Conservation (phyloP, 2,113 vertebrate genomes). For the Halichoeres trimaculatus region DNA sequence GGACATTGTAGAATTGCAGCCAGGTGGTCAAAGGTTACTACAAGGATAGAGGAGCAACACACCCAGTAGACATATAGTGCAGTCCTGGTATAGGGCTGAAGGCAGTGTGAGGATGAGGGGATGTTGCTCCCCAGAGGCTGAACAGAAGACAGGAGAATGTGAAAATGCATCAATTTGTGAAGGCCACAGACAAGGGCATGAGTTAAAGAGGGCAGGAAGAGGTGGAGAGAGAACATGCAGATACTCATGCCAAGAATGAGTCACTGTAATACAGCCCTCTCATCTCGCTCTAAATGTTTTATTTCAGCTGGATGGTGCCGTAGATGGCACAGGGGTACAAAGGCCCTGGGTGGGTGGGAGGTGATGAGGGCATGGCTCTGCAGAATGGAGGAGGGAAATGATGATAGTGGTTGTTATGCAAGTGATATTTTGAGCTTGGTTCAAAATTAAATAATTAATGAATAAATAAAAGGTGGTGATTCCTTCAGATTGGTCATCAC, state of each 20-base stretch:
- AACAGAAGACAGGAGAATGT: constrained; percentile 38
- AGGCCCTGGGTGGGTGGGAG: not conserved
- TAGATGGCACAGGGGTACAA: not conserved
- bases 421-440: constrained; percentile 13
- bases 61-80: constrained; percentile 8
- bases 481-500: constrained; percentile 19
- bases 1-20: constrained; percentile 43
- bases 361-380: constrained; percentile 15
- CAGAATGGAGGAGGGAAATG: not conserved
- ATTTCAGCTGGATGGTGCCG: constrained; percentile 22
- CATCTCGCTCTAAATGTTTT: constrained; percentile 35
- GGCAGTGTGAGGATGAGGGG: not conserved
- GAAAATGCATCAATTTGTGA: constrained; percentile 45
- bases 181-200: constrained; percentile 39
- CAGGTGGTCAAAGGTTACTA: constrained; percentile 60
- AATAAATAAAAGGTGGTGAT: constrained; percentile 26
- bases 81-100: constrained; percentile 31
- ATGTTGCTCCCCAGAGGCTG: constrained; percentile 33
- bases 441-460: not conserved
- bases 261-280: constrained; percentile 33
- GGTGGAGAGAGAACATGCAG: constrained; percentile 6
- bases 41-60: constrained; percentile 40
- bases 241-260: constrained; percentile 7
- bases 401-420: constrained; percentile 7
- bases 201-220: constrained; percentile 16